Evolutionary conservation across 2,113 vertebrate genomes (phyloP), one percentile per base, ranked within the genome.

Genomic region (Eretmochelys imbricata): DNA sequence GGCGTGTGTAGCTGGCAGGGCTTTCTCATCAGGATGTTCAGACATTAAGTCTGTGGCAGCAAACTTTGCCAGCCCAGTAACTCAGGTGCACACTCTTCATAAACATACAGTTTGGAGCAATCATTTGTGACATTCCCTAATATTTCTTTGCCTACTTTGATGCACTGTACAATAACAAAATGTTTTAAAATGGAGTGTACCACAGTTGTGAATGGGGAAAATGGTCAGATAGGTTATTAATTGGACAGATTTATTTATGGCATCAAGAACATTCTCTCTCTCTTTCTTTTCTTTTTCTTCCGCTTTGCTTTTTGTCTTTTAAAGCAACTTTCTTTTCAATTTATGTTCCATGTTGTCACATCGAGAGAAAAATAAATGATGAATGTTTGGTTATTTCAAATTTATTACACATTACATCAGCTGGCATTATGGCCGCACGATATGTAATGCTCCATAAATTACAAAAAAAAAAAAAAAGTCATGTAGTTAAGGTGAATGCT

Each of bases 361-460:
- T 96, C 96, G 96, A 96, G 95, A 97, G 95, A 88, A 96, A 98
- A 97, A 95, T 93, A 94, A 94, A 97, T 97, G 96, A 98, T 95
- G 96, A 97, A 97, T 96, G 96, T 97, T 97, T 97, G 96, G 93
- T 97, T 97, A 96, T 96, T 95, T 93, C 96, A 97, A 97, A 98
- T 98, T 97, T 98, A 97, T 97, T 96, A 65, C 93, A 17, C 96
- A 97, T 97, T 97, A 97, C 96, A 93, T 97, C 97, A 98, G 96
- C 89, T 95, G 96, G 96, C 95, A 96, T 96, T 97, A 95, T 96
- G 93, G 94, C 65, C 91, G 94, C 93, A 96, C 94, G 96, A 95
- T 97, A 97, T 97, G 94, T 96, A 97, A 97, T 97, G 97, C 97
- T 97, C 97, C 96, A 97, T 97, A 98, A 98, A 97, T 97, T 97